phyloP scores from a whole-genome alignment of 2,797 vertebrate species.

The Naso thynnoides region DNA sequence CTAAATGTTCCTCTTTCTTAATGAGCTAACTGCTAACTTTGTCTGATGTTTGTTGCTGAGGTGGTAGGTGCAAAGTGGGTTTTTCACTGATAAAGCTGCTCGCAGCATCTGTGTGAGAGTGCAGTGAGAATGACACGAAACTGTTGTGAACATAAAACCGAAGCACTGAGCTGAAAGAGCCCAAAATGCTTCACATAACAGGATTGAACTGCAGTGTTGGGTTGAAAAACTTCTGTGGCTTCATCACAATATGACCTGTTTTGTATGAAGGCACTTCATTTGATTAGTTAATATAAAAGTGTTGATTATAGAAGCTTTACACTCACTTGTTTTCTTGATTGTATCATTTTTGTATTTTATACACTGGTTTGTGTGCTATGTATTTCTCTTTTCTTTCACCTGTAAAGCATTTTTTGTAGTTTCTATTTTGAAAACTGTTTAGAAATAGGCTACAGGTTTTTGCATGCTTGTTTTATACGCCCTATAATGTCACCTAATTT shows the following conservation, averaged over 20 bases:
- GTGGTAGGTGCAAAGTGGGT: neutral
- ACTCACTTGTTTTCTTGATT: neutral
- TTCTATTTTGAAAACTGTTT: neutral
- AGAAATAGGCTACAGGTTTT: neutral
- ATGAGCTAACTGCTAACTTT: neutral
- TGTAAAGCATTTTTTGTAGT: neutral
- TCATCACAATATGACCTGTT: neutral
- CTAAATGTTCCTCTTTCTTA: constrained; percentile 9
- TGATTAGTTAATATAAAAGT: neutral
- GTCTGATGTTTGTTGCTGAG: neutral
- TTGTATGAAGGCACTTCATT: neutral
- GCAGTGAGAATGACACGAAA: neutral
- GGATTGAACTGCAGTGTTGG: neutral
- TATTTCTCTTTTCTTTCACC: neutral
- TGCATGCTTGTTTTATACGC: too few relatives aligned
- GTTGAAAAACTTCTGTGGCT: neutral
- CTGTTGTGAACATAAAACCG: neutral
- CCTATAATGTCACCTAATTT: neutral
- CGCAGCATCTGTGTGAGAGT: neutral
- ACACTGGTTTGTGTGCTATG: too few relatives aligned
- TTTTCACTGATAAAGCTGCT: neutral
- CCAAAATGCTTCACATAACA: neutral
- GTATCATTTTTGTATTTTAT: neutral
- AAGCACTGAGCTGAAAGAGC: neutral
- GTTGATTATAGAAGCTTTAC: neutral